Conservation (phyloP, 1,140 invertebrate species). For the Sitobion miscanthi region DNA sequence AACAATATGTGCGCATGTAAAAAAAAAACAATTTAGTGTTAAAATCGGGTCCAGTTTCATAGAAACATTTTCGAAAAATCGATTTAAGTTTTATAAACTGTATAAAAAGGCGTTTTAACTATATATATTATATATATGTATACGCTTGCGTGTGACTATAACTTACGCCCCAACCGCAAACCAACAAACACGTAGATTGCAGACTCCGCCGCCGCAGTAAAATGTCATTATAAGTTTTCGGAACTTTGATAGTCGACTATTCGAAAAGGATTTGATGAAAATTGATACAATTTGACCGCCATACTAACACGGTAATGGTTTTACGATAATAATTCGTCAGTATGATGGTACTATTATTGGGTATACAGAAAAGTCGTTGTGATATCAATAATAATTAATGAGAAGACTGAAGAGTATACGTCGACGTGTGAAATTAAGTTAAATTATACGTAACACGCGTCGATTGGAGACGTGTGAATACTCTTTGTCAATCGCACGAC, state of each 20-base stretch:
- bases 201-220: background rate
- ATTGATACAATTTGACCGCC: background rate
- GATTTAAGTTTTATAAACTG: background rate
- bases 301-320: background rate
- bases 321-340: background rate
- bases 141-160: background rate
- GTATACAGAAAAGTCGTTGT: background rate
- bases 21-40: background rate
- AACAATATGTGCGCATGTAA: background rate
- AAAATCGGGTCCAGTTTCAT: background rate
- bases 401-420: too few relatives aligned
- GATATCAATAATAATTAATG: too few relatives aligned
- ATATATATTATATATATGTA: background rate
- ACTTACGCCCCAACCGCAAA: background rate
- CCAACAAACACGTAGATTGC: background rate
- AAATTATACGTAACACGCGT: too few relatives aligned
- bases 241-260: background rate
- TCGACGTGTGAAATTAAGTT: background rate
- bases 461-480: background rate
- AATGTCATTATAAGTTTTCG: conserved; percentile 16
- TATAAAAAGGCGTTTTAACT: background rate
- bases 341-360: background rate
- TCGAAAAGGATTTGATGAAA: conserved; percentile 1
- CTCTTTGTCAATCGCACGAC: background rate
- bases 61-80: background rate